Base-by-base conservation (phyloP, 2,888 invertebrate genomes). In the Rhaphigaster nebulosa region DNA sequence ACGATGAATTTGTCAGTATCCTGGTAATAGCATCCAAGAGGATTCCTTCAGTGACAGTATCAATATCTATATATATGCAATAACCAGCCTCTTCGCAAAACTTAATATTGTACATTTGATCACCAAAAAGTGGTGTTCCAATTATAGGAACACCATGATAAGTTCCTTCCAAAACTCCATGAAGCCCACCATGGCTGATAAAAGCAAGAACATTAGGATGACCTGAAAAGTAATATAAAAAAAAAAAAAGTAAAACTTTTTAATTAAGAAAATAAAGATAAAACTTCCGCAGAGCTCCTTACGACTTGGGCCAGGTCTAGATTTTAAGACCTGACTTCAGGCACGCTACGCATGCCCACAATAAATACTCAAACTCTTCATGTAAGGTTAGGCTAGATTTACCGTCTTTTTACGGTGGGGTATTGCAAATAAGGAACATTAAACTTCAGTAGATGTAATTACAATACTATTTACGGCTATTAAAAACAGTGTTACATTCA, bases 81-180 rank as follows among this genome's bases (percentile, higher is more conserved):
- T 87, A 50, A 12, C 60, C 90, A 5, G 41, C 70, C 50, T 84
- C 60, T 45, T 56, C 87, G 3, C 94, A 93, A 90, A 93, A 93
- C 84, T 93, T 93, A 92, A 94, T 93, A 90, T 94, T 94, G 18
- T 93, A 92, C 88, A 93, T 93, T 93, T 94, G 92, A 50, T 92
- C 92, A 41, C 91, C 92, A 91, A 92, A 92, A 52, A 92, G 76
- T 18, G 93, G 92, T 34, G 93, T 91, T 13, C 92, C 92, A 50
- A 93, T 88, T 20, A 93, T 88, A 13, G 92, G 92, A 26, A 92
- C 91, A 18, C 96, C 96, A 92, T 95, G 95, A 92, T 95, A 95
- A 3, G 95, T 95, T 0, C 96, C 95, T 93, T 92, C 92, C 45
- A 89, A 65, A 45, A 91, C 54, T 1, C 92, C 91, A 54, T 90